Conservation (phyloP, 2,797 vertebrate species). For the Peromyscus nudipes region DNA sequence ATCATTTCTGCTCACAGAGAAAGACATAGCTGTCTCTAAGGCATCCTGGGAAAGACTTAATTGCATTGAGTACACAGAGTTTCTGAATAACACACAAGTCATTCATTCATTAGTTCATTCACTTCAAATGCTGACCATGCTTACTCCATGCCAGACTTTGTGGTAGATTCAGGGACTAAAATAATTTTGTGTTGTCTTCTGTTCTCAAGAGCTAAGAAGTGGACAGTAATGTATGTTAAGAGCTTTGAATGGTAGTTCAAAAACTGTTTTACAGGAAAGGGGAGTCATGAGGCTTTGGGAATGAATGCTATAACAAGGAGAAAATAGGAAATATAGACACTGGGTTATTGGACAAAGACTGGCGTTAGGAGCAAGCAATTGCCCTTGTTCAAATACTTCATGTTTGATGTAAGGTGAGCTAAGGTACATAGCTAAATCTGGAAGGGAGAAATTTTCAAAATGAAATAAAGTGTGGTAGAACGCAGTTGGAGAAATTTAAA, state of each 20-base stretch:
- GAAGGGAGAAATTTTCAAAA: slow-evolving; percentile 18
- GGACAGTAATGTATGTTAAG: not conserved
- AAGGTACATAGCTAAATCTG: not conserved
- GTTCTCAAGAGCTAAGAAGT: not conserved
- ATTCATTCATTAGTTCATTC: slow-evolving; percentile 13
- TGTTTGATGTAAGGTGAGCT: not conserved
- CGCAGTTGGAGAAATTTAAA: not conserved
- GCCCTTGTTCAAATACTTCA: not conserved
- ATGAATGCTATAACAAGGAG: not conserved
- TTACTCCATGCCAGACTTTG: not conserved
- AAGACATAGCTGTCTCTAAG: not conserved
- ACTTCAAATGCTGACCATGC: not conserved
- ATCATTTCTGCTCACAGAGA: not conserved
- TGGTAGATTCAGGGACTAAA: not conserved
- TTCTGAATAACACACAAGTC: slow-evolving; percentile 43
- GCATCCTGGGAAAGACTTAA: not conserved
- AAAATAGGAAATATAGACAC: not conserved
- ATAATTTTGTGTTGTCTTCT: slow-evolving; percentile 14
- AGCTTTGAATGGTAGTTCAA: not conserved
- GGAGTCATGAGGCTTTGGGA: not conserved
- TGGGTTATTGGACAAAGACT: not conserved
- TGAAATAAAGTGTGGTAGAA: not conserved
- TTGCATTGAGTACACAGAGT: not conserved
- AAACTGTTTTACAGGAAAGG: not conserved
- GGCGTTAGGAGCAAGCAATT: not conserved